Evolutionary conservation across 2,113 vertebrate genomes (phyloP).

Genomic region (Onychostoma macrolepis): DNA sequence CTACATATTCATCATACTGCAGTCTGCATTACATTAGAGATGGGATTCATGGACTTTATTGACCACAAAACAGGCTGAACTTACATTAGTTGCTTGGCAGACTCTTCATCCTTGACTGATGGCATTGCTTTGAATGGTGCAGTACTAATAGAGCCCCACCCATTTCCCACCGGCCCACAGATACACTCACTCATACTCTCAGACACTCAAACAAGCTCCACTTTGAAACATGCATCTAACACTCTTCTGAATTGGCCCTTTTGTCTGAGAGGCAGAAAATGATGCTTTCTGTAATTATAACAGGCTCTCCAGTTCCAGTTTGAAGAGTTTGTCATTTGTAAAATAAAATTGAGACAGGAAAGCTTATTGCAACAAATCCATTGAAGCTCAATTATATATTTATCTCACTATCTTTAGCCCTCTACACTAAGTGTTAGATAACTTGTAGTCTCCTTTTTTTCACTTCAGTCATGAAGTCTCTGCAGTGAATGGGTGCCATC

Average conservation of each 20-base stretch:
- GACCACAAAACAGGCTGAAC: constrained; percentile 28
- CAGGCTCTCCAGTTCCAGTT: neutral
- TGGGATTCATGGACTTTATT: neutral
- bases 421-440: neutral
- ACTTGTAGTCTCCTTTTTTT: neutral
- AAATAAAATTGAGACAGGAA: neutral
- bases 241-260: constrained; percentile 38
- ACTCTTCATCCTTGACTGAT: constrained; percentile 33
- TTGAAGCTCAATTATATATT: neutral
- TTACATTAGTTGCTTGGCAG: constrained; percentile 28
- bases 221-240: neutral
- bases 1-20: constrained; percentile 27
- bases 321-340: neutral
- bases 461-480: too few relatives aligned
- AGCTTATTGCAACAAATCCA: neutral
- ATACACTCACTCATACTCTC: constrained; percentile 44
- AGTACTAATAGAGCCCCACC: constrained; percentile 55
- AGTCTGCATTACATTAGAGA: constrained; percentile 35
- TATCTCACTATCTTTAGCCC: neutral
- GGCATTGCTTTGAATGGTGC: constrained; percentile 62
- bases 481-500: too few relatives aligned
- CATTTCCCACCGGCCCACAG: constrained; percentile 26
- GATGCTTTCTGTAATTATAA: constrained; percentile 47
- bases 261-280: constrained; percentile 63
- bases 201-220: constrained; percentile 32